Evolutionary conservation across 2,888 invertebrate genomes (phyloP).

Genomic region (Drosophila tripunctata): DNA sequence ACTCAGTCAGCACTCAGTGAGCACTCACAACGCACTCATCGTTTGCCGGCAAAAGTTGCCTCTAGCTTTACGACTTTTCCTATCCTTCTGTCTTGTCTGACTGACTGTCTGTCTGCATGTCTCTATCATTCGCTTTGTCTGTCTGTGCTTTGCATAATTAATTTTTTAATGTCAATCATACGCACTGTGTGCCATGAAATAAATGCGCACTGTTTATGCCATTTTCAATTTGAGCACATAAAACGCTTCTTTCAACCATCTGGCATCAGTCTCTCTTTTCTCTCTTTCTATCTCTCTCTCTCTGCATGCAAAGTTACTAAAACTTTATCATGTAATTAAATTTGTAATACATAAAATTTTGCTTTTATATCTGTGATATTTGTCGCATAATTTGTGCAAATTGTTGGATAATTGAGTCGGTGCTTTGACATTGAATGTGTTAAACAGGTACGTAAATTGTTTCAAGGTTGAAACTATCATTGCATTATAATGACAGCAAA

Average conservation of each 20-base stretch:
- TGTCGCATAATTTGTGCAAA: slow-evolving; percentile 11
- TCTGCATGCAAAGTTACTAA: slow-evolving; percentile 18
- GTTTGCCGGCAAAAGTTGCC: slow-evolving; percentile 35
- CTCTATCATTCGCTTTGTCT: slow-evolving; percentile 1
- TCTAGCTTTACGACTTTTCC: slow-evolving; percentile 35
- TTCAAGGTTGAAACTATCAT: neutral
- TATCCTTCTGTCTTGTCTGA: neutral
- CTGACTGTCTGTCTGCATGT: neutral
- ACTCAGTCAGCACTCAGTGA: slow-evolving; percentile 24
- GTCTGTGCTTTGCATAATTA: slow-evolving; percentile 69
- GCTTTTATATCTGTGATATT: neutral
- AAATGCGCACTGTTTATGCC: slow-evolving; percentile 62
- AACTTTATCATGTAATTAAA: slow-evolving; percentile 66
- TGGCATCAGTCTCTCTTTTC: slow-evolving; percentile 1
- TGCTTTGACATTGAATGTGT: slow-evolving; percentile 37
- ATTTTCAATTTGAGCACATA: slow-evolving; percentile 51
- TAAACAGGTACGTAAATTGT: slow-evolving; percentile 24
- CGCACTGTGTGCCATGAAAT: slow-evolving; percentile 74
- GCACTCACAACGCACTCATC: slow-evolving; percentile 43
- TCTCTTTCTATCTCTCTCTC: neutral
- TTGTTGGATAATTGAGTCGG: slow-evolving; percentile 42
- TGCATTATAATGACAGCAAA: neutral
- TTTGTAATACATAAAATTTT: slow-evolving; percentile 45
- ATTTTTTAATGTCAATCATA: slow-evolving; percentile 78
- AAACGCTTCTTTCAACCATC: slow-evolving; percentile 4